Percentiles rank a stretch among this genome's conserved stretches.
Conservation (phyloP, 2,113 vertebrate genomes). For the Callaeas wilsoni region DNA sequence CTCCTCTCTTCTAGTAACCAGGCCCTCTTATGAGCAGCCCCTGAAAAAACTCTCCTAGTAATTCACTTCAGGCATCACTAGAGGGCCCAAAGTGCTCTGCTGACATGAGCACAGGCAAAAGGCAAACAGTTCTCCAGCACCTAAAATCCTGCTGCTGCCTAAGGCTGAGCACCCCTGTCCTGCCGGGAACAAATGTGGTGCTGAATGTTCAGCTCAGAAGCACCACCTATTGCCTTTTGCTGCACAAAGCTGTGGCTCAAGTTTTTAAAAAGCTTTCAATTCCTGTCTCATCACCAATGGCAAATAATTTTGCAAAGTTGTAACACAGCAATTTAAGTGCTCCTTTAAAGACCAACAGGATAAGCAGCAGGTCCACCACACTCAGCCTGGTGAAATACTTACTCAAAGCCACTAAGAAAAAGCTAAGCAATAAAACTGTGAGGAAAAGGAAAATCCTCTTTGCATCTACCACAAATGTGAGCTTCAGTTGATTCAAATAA, state of each 20-base stretch:
- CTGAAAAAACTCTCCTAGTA: not conserved
- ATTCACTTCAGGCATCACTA: not conserved
- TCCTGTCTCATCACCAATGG: not conserved
- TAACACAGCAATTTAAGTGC: not conserved
- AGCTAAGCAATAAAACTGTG: not conserved
- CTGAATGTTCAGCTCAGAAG: not conserved
- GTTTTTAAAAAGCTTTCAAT: not conserved
- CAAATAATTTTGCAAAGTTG: not conserved
- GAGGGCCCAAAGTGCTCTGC: conserved; percentile 1
- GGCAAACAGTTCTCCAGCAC: not conserved
- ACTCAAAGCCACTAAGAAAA: not conserved
- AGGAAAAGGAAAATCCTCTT: not conserved
- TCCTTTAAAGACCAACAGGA: not conserved
- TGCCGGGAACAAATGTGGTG: too few species aligned
- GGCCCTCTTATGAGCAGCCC: not conserved
- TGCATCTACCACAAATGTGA: not conserved
- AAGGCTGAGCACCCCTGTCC: not conserved
- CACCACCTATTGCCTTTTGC: not conserved
- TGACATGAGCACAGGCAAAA: not conserved
- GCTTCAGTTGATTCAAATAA: not conserved
- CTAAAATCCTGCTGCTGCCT: not conserved
- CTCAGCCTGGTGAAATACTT: not conserved
- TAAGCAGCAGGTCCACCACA: not conserved
- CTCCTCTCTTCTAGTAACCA: not conserved
- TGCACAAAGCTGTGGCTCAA: not conserved